Base-by-base conservation (phyloP, 2,888 invertebrate genomes). In the Acleris sparsana region DNA sequence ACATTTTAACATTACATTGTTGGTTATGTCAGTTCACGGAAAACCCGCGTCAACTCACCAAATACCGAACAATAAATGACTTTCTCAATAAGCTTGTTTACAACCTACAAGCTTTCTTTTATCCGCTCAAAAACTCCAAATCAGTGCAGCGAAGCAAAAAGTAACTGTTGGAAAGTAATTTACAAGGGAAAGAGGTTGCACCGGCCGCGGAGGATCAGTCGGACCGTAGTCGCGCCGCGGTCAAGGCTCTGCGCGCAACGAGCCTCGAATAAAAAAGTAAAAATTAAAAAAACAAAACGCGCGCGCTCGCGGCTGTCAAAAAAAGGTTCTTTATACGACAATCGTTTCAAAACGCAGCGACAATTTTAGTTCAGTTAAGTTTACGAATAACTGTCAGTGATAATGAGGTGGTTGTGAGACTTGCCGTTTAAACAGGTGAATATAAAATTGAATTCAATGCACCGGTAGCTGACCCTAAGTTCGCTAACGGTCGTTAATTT, bases 101-200 rank as follows among this genome's bases (percentile, higher is more conserved):
- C 68, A 60, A 56, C 56, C 44, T 13, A 60, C 53, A 60, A 68
- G 60, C 61, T 65, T 62, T 68, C 61, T 55, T 56, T 60, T 57
- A 48, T 43, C 44, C 20, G 44, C 1, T 53, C 51, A 64, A 69
- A 61, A 57, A 55, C 65, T 64, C 52, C 56, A 88, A 90, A 89
- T 89, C 85, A 83, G 85, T 88, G 89, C 89, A 89, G 75, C 85
- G 86, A 79, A 87, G 90, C 90, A 88, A 89, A 88, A 89, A 89
- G 80, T 90, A 89, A 90, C 90, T 86, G 92, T 91, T 85, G 88
- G 89, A 88, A 90, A 89, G 89, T 88, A 85, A 86, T 87, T 86
- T 87, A 85, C 86, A 84, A 81, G 82, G 83, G 84, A 82, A 83
- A 82, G 75, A 80, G 80, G 80, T 76, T 78, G 73, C 80, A 75